Conservation (phyloP, 2,797 vertebrate genomes). For the Typhlichthys subterraneus region DNA sequence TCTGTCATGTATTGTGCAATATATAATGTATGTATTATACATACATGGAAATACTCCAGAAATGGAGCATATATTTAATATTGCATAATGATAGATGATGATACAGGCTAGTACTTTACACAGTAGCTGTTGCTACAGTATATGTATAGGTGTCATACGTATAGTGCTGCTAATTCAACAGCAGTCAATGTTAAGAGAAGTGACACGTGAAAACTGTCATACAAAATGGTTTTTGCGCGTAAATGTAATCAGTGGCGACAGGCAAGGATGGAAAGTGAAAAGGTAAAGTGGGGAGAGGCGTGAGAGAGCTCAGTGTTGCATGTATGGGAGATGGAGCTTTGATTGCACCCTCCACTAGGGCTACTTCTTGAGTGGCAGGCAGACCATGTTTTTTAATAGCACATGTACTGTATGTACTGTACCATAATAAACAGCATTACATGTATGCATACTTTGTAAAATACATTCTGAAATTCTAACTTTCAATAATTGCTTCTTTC, state of each 20-base stretch:
- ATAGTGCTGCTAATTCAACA: neutral
- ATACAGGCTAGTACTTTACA: slow-evolving; percentile 3
- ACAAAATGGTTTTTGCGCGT: slow-evolving; percentile 27
- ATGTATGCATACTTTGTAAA: neutral
- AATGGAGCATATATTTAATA: too few species aligned
- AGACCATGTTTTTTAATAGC: slow-evolving; percentile 9
- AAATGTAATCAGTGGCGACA: slow-evolving; percentile 42
- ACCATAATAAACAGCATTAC: slow-evolving; percentile 14
- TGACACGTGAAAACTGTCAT: slow-evolving; percentile 20
- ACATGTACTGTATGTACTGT: neutral
- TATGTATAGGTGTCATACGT: neutral
- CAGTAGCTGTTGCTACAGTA: slow-evolving; percentile 6
- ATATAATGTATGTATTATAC: slow-evolving; percentile 1
- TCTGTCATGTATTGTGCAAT: too few species aligned
- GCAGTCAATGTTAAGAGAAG: slow-evolving; percentile 3
- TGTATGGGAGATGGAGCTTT: slow-evolving; percentile 40
- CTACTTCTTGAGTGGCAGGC: slow-evolving; percentile 19
- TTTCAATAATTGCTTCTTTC: too few species aligned
- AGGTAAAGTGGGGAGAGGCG: slow-evolving; percentile 14
- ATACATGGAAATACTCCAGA: neutral
- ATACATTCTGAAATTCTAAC: too few species aligned
- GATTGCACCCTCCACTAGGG: slow-evolving; percentile 41
- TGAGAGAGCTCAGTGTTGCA: slow-evolving; percentile 42
- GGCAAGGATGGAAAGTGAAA: slow-evolving; percentile 36
- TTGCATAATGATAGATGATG: too few species aligned